Percentiles rank a stretch among this genome's conserved stretches.
These are phyloP conservation scores for Enteromius trimaculatus DNA, from an alignment of 2,797 vertebrate species.

Conservation along the genomic window DNA sequence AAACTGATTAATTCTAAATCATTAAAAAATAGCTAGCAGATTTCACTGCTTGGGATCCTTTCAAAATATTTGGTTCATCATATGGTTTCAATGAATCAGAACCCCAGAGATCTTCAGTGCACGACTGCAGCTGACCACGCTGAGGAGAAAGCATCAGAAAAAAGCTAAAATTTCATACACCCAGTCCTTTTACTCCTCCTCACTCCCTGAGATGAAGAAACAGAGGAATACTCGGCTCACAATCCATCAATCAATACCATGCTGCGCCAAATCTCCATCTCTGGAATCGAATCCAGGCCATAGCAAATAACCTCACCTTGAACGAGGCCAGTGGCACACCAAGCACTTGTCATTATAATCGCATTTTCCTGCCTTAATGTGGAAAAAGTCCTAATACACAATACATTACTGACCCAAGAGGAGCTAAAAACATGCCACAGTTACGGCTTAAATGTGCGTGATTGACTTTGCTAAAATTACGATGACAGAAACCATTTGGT, in stretches of 20 bases:
- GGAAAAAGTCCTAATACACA: constrained; percentile 37
- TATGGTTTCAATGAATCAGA: constrained; percentile 44
- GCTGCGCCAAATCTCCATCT: constrained; percentile 63
- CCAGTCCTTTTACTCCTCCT: constrained; percentile 43
- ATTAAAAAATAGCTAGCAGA: neutral
- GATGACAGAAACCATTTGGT: constrained; percentile 19
- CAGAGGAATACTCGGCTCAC: constrained; percentile 50
- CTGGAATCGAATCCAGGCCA: constrained; percentile 64
- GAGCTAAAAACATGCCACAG: constrained; percentile 12
- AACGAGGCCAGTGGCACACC: constrained; percentile 36
- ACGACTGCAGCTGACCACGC: constrained; percentile 41
- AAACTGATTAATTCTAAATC: constrained; percentile 5
- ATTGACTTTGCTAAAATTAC: constrained; percentile 11
- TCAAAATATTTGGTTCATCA: constrained; percentile 36
- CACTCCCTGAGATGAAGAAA: constrained; percentile 59
- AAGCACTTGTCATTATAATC: constrained; percentile 41
- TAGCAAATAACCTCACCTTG: constrained; percentile 53
- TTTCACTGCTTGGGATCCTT: neutral
- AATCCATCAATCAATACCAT: constrained; percentile 66
- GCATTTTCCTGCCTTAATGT: constrained; percentile 32
- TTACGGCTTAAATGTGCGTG: neutral
- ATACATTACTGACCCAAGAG: constrained; percentile 33
- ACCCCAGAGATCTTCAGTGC: constrained; percentile 16
- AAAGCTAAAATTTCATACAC: constrained; percentile 47
- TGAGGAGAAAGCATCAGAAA: constrained; percentile 35